Conservation (phyloP, 2,888 invertebrate genomes). For the Sialis fuliginosa region DNA sequence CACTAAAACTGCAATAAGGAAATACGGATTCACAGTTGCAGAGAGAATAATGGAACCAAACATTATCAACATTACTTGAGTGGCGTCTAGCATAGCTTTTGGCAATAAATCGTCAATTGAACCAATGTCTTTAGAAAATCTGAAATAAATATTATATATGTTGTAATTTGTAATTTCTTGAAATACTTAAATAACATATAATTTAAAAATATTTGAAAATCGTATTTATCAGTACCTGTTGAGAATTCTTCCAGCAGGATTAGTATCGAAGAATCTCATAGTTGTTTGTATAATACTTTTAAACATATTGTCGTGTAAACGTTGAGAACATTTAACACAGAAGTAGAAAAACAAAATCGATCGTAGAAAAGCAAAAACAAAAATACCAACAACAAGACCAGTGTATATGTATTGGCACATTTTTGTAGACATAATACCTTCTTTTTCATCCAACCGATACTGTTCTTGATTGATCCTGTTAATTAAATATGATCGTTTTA, state of each 20-base stretch:
- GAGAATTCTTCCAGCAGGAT: slow-evolving; percentile 44
- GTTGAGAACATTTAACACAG: slow-evolving; percentile 56
- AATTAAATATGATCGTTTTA: background rate
- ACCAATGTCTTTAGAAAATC: slow-evolving; percentile 75
- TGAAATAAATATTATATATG: background rate
- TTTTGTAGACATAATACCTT: background rate
- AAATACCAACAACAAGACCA: slow-evolving; percentile 34
- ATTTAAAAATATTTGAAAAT: background rate
- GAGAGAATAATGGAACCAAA: slow-evolving; percentile 53
- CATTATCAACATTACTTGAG: slow-evolving; percentile 49
- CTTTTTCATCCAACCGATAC: background rate
- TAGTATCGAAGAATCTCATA: slow-evolving; percentile 69
- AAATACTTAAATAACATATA: background rate
- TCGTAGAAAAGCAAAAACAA: slow-evolving; percentile 42
- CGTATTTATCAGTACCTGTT: background rate
- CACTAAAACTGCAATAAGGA: slow-evolving; percentile 41
- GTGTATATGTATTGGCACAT: slow-evolving; percentile 32
- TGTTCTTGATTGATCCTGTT: slow-evolving; percentile 3
- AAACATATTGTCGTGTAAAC: slow-evolving; percentile 65
- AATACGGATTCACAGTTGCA: slow-evolving; percentile 48
- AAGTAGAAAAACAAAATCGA: slow-evolving; percentile 54
- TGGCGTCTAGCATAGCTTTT: slow-evolving; percentile 41
- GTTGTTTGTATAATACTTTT: slow-evolving; percentile 52
- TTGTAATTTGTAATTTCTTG: no score
- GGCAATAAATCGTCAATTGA: slow-evolving; percentile 58